Base-by-base conservation (phyloP, 2,888 invertebrate species). In the Tachina grossa region DNA sequence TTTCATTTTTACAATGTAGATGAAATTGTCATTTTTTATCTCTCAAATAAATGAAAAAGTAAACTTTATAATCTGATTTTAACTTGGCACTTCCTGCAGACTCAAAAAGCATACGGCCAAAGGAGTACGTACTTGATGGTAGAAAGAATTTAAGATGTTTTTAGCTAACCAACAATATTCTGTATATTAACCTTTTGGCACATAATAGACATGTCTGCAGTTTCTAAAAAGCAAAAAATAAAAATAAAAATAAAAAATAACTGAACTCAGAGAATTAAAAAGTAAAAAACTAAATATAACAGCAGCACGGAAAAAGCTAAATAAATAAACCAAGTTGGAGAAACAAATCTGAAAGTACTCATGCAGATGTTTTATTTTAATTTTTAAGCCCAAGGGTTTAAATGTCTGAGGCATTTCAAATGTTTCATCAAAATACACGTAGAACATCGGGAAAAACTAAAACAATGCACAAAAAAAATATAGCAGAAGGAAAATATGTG, bases 361-460 rank as follows among this genome's bases (percentile, higher is more conserved):
- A 19, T 49, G n/a, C 68, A 59, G 59, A 61, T 75, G 75, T 53
- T 53, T 9, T 69, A 43, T 63, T 57, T 79, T 63, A 55, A 55
- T 63, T 63, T 77, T 53, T 39, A 53, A 66, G 59, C 82, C 77
- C 63, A 71, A 66, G 69, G 82, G 61, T 59, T 75, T 72, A 63
- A 65, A 85, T 75, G 85, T 82, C 85, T 78, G 77, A 84, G 53
- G 76, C 66, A 80, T 80, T 84, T 84, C 57, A 82, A 75, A 65
- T 59, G 71, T 85, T 82, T 71, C 78, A 85, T 63, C 78, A 85
- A 85, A 31, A 85, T 78, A 63, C 19, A 45, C 31, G 16, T 51
- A 14, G 10, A 69, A 74, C 66, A 83, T 49, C 61, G 22, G 74
- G 49, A 53, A 79, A 69, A 65, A 49, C 49, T 79, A 75, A 49